Percentiles rank a stretch among this genome's conserved stretches.
These are phyloP conservation scores for Pogonus chalceus DNA, from an alignment of 1,140 invertebrate genomes.

Conservation along the genomic window DNA sequence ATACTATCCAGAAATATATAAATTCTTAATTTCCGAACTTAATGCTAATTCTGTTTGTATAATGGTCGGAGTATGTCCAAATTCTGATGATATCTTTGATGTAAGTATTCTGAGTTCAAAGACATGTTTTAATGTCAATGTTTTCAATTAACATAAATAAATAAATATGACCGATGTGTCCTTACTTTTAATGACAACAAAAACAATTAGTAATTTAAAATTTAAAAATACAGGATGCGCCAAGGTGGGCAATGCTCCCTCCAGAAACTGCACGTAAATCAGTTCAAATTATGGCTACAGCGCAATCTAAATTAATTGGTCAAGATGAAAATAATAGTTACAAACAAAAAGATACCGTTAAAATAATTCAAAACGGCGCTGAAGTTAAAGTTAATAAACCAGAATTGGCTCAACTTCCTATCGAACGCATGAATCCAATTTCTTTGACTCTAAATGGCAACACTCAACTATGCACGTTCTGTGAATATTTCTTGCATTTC, in stretches of 20 bases:
- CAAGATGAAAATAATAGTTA: constrained; percentile 34
- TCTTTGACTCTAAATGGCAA: constrained; percentile 36
- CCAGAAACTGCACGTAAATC: constrained; percentile 32
- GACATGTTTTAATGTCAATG: too few relatives aligned
- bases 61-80: constrained; percentile 59
- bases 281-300: constrained; percentile 13
- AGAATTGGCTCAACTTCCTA: constrained; percentile 47
- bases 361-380: neutral
- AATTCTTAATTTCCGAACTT: constrained; percentile 56
- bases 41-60: constrained; percentile 58
- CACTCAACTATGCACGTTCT: constrained; percentile 58
- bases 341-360: constrained; percentile 16
- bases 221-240: constrained; percentile 21
- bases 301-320: constrained; percentile 26
- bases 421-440: constrained; percentile 50
- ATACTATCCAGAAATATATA: constrained; percentile 65
- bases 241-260: constrained; percentile 46
- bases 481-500: constrained; percentile 73
- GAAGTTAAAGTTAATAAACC: constrained; percentile 12
- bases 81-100: constrained; percentile 19
- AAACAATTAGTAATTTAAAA: neutral
- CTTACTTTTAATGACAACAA: neutral
- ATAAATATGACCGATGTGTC: too few relatives aligned
- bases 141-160: too few relatives aligned
- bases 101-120: too few relatives aligned